Evolutionary conservation across 37 sponge, comb jelly and placozoan genomes (phyloP), one percentile per base, ranked within the genome.

Genomic region (Haliclona indistincta): DNA sequence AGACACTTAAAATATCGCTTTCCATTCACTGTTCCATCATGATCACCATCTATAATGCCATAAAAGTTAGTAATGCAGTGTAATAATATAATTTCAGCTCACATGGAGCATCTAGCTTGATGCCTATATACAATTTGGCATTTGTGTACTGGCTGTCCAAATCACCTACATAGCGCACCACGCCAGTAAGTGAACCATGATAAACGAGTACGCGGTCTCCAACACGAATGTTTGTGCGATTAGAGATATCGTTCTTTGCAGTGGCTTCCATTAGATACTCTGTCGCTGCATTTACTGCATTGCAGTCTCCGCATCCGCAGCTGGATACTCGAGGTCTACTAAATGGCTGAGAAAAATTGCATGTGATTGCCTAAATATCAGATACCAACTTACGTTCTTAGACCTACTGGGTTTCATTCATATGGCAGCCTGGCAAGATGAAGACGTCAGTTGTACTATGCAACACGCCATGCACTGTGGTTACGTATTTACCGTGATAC

Each of bases 1-100:
- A 85, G 86, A 64, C 96, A 95, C 38, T 39, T 81, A 68, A 95
- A 95, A 83, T 74, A 95, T 3, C 86, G 38, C 74, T 91, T 91
- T 25, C 86, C 86, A 25, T 82, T 54, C 33, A 70, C 62, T 10
- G 65, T 69, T 0, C 96, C 96, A 79, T 95, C 92, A 76, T 81
- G 72, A 1, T 84, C 76, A 37, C 96, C 96, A 70, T 88, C 89
- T 81, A 35, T 42, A 73, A 32, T 2, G 0, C 15, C 37, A 35
- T 35, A 64, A 35, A 22, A 33, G 4, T 2, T 3, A 5, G 3
- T 32, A 64, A 66, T 34, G 29, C 34, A 38, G 29, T 35, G 38
- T 35, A 66, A 36, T 1, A 38, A 39, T 35, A 35, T 8, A 66
- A 36, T 2, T 39, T 68, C 19, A 42, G 23, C 38, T 38, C 44